Percentiles rank a stretch among this genome's conserved stretches.
phyloP scores from a whole-genome alignment of 1,140 invertebrate species.

The Rhopalosiphum padi region DNA sequence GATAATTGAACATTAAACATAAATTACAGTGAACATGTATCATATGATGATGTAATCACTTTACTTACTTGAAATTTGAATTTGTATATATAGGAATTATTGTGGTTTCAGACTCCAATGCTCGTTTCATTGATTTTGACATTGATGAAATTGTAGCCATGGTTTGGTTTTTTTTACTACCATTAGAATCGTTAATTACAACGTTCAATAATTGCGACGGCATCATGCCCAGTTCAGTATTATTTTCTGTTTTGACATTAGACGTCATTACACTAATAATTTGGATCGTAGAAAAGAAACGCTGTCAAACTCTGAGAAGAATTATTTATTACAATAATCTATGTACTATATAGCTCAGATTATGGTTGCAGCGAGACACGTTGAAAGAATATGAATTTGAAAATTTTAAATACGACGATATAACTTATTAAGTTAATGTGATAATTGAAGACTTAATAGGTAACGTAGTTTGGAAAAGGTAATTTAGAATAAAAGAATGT shows the following conservation, averaged over 20 bases:
- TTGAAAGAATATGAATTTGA: background rate
- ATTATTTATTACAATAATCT: background rate
- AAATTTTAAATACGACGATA: background rate
- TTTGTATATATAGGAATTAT: constrained; percentile 44
- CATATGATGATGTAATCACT: background rate
- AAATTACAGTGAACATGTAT: too few species aligned
- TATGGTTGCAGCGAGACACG: background rate
- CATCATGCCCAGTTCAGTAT: constrained; percentile 45
- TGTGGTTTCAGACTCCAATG: constrained; percentile 22
- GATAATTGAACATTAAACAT: background rate
- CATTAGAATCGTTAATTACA: constrained; percentile 44
- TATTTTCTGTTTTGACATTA: background rate
- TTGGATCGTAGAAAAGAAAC: background rate
- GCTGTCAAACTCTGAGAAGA: background rate
- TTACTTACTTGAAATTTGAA: constrained; percentile 33
- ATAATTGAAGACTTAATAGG: background rate
- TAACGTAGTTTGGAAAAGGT: background rate
- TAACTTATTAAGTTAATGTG: background rate
- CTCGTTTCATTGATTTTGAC: constrained; percentile 29
- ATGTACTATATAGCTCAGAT: background rate
- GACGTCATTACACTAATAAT: constrained; percentile 35
- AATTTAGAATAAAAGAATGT: background rate
- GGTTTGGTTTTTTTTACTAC: background rate
- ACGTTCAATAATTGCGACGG: constrained; percentile 59
- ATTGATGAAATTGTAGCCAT: background rate